A percentile compares a stretch with the other conserved stretches of the same genome.
Evolutionary conservation across 2,113 vertebrate species (phyloP).

Genomic region (Podarcis raffonei): DNA sequence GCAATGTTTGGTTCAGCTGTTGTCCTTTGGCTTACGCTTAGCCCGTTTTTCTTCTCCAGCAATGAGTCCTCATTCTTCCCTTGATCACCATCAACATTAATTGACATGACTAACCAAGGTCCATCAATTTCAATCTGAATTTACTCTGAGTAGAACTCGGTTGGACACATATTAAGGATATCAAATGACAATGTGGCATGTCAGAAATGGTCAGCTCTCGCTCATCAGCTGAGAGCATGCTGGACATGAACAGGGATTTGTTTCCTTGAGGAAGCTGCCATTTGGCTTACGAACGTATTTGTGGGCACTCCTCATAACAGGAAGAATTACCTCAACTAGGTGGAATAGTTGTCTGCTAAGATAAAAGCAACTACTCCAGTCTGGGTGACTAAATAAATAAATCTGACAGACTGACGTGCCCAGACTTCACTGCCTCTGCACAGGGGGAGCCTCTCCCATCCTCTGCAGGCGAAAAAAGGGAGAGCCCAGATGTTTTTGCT

Average conservation of each 20-base stretch:
- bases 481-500: slow-evolving; percentile 3
- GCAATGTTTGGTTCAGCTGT: neutral
- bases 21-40: neutral
- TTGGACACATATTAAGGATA: no score
- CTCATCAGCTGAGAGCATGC: accelerated
- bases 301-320: neutral
- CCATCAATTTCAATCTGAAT: no score
- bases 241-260: neutral
- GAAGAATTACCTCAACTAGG: accelerated
- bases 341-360: neutral
- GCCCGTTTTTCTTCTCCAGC: neutral
- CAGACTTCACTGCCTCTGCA: neutral
- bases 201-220: neutral
- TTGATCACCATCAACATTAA: neutral
- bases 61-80: neutral
- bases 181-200: neutral
- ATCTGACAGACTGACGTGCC: neutral
- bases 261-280: neutral
- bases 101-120: no score
- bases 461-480: neutral
- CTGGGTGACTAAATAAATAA: neutral
- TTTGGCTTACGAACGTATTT: neutral
- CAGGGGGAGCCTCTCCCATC: slow-evolving; percentile 4
- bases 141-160: no score
- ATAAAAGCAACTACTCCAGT: neutral